phyloP scores from a whole-genome alignment of 2,888 invertebrate genomes.

The Neocrepidodera transversa region DNA sequence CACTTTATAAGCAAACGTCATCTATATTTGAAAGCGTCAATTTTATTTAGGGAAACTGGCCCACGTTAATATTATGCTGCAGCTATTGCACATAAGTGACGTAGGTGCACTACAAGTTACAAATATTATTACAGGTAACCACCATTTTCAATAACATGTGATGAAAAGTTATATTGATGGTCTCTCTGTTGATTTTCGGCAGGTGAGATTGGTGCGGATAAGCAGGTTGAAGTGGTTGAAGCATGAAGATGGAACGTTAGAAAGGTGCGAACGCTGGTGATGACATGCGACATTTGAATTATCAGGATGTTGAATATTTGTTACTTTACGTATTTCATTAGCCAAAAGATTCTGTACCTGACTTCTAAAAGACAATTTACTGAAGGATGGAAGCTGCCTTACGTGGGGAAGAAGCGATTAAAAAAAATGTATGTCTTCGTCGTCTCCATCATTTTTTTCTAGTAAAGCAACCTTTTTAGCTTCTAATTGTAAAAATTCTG shows the following conservation, averaged over 20 bases:
- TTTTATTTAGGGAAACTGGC: too few species aligned
- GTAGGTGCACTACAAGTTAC: too few species aligned
- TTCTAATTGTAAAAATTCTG: slow-evolving; percentile 22
- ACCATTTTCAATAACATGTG: too few species aligned
- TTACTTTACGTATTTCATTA: slow-evolving; percentile 9
- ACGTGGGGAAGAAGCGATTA: slow-evolving; percentile 26
- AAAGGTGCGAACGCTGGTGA: slow-evolving; percentile 14
- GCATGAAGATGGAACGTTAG: slow-evolving; percentile 10
- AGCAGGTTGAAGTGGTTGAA: slow-evolving; percentile 19
- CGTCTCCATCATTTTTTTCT: slow-evolving; percentile 21
- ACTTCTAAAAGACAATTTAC: slow-evolving; percentile 17
- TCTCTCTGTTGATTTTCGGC: too few species aligned
- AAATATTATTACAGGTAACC: too few species aligned
- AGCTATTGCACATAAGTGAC: too few species aligned
- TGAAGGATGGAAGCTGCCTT: slow-evolving; percentile 20
- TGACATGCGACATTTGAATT: slow-evolving; percentile 8
- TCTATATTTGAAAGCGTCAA: too few species aligned
- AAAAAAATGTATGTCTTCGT: slow-evolving; percentile 26
- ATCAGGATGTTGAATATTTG: slow-evolving; percentile 8
- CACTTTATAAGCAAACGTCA: too few species aligned
- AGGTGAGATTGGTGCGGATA: slow-evolving; percentile 15
- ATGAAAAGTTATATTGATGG: too few species aligned
- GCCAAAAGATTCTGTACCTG: slow-evolving; percentile 20
- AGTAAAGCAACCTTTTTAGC: slow-evolving; percentile 22
- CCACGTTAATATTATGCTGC: too few species aligned